These are phyloP conservation scores for Polyommatus iphigenia DNA, from an alignment of 2,888 invertebrate species.

Conservation along the genomic window DNA sequence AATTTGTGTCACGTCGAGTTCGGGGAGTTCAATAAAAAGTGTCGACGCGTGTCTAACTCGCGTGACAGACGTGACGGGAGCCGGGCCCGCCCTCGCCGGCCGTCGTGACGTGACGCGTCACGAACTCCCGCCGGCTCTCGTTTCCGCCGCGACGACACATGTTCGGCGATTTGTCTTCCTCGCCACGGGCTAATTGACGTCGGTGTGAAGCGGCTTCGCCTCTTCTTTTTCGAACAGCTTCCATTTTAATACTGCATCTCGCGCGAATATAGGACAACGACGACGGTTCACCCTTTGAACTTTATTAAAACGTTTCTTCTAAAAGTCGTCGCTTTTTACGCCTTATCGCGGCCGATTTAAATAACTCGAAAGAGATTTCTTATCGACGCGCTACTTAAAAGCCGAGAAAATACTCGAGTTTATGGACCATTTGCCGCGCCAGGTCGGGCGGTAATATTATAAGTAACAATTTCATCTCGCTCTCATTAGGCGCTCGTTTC, in stretches of 20 bases:
- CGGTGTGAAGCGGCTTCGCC: background rate
- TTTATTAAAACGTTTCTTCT: background rate
- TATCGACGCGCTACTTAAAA: conserved; percentile 22
- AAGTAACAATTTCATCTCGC: conserved; percentile 41
- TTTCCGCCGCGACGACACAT: background rate
- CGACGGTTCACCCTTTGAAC: background rate
- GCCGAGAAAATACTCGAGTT: conserved; percentile 32
- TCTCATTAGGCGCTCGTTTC: conserved; percentile 42
- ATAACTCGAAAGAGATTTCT: conserved; percentile 22
- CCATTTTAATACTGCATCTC: background rate
- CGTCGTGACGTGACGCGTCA: background rate
- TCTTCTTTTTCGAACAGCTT: background rate
- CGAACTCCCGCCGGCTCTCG: background rate
- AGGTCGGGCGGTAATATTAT: conserved; percentile 39
- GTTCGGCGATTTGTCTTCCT: conserved; percentile 4
- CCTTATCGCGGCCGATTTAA: background rate
- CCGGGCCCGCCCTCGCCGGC: background rate
- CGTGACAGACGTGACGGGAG: conserved; percentile 22
- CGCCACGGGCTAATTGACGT: background rate
- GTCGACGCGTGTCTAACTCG: conserved; percentile 25
- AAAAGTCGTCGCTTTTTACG: background rate
- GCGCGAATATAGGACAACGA: background rate
- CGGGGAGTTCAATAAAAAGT: conserved; percentile 22
- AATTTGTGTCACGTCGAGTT: conserved; percentile 25
- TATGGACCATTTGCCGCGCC: conserved; percentile 20